These are phyloP conservation scores for Pseudopleuronectes americanus DNA, from an alignment of 2,797 vertebrate species.

Conservation along the genomic window DNA sequence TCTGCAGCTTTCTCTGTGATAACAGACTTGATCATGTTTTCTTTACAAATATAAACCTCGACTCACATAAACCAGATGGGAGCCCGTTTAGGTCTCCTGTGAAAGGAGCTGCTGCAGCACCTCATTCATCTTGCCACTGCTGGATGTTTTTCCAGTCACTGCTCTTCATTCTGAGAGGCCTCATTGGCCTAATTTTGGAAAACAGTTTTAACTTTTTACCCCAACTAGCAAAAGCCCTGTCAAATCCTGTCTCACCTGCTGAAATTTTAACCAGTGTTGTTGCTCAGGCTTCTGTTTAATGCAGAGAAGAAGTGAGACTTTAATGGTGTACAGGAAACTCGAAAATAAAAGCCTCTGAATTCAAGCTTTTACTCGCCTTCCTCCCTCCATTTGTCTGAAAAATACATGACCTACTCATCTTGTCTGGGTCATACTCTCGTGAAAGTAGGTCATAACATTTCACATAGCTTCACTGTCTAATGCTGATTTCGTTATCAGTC, in stretches of 20 bases:
- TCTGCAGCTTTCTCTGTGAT: constrained; percentile 23
- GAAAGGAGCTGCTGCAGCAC: constrained; percentile 41
- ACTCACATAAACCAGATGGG: constrained; percentile 51
- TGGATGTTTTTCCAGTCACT: constrained; percentile 50
- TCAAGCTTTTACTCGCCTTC: constrained; percentile 17
- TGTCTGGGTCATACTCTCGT: not conserved
- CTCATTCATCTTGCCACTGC: constrained; percentile 60
- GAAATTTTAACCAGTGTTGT: constrained; percentile 70
- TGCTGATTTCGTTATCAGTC: not conserved
- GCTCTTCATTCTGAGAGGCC: constrained; percentile 41
- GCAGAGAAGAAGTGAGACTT: constrained; percentile 50
- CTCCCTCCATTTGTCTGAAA: constrained; percentile 24
- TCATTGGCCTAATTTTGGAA: constrained; percentile 67
- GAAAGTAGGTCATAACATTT: not conserved
- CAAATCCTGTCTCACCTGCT: constrained; percentile 62
- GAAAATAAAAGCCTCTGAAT: constrained; percentile 44
- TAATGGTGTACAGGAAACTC: constrained; percentile 41
- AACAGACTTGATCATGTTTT: constrained; percentile 52
- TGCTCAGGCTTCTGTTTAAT: constrained; percentile 73
- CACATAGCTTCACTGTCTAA: not conserved
- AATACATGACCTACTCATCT: constrained; percentile 9
- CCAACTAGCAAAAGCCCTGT: constrained; percentile 28
- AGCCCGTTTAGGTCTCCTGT: constrained; percentile 47
- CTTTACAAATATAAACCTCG: constrained; percentile 45
- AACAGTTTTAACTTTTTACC: constrained; percentile 67